These are phyloP conservation scores for Diabrotica balteata DNA, from an alignment of 2,888 invertebrate species.

Conservation along the genomic window DNA sequence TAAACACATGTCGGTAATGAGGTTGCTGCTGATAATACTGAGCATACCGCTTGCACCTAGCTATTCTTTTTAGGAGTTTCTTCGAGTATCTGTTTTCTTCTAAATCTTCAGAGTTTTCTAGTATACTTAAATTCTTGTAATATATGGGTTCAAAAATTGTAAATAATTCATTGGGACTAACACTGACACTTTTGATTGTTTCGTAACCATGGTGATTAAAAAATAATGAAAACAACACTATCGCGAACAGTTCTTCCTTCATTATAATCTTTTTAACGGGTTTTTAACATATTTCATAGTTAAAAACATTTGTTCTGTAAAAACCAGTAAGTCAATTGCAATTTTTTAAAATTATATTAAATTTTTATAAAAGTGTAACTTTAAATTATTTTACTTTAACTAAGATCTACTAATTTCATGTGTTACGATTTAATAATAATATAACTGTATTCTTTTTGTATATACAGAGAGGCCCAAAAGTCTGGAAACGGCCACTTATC, in stretches of 20 bases:
- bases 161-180: not conserved
- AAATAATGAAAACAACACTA: conserved; percentile 6
- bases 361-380: too few species aligned
- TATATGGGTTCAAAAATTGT: not conserved
- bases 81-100: not conserved
- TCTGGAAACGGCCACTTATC: too few species aligned
- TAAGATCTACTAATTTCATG: too few species aligned
- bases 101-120: not conserved
- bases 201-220: not conserved
- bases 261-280: conserved; percentile 5
- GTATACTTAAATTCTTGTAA: not conserved
- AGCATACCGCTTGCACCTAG: conserved; percentile 13
- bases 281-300: conserved; percentile 13
- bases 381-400: too few species aligned
- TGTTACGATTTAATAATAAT: too few species aligned
- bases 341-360: conserved; percentile 2
- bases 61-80: conserved; percentile 9
- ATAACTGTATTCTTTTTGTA: too few species aligned
- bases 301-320: conserved; percentile 1
- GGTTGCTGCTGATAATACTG: not conserved
- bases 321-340: conserved; percentile 3
- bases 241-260: conserved; percentile 7
- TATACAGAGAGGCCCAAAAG: too few species aligned
- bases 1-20: conserved; percentile 2
- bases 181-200: not conserved